Evolutionary conservation across 2,797 vertebrate genomes (phyloP), one percentile per base, ranked within the genome.

Genomic region (Mallotus villosus): DNA sequence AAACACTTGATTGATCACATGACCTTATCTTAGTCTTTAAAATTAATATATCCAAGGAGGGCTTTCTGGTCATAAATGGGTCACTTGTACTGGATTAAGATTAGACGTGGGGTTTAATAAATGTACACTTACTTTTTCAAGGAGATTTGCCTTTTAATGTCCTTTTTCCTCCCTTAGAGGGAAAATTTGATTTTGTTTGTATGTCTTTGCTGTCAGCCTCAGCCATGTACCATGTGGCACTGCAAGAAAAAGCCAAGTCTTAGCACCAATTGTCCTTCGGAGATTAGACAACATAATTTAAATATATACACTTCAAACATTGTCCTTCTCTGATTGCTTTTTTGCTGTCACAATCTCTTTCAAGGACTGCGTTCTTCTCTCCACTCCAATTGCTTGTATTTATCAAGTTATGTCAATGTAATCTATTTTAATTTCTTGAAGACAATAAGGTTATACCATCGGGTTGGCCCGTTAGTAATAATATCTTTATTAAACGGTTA

Each of bases 161-260:
- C 90, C 85, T 8, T 32, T 34, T 25, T 51, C 5, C 32, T 34
- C 32, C 75, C 84, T 67, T 84, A 84, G 78, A 90, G 90, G 41
- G 90, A 86, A 94, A 94, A 96, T 95, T 94, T 93, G 87, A 95
- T 95, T 95, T 93, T 87, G 91, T 91, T 90, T 91, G 84, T 89
- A 89, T 92, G 89, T 84, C 83, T 32, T 83, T 82, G 73, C 70
- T 76, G 75, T 71, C 75, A 72, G 66, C 5, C 21, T 67, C 84
- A 85, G 85, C 84, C 82, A 58, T 71, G 69, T 25, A 74, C 74
- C 89, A 85, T 87, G 86, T 88, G 87, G 82, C 80, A 14, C 8
- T 78, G 78, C 78, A 87, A 90, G 88, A 91, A 90, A 90, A 90
- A 86, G 81, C 81, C 82, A 88, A 84, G 57, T 93, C 88, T 92